Evolutionary conservation across 1,140 invertebrate species (phyloP).

Genomic region (Trinorchestia longiramus): DNA sequence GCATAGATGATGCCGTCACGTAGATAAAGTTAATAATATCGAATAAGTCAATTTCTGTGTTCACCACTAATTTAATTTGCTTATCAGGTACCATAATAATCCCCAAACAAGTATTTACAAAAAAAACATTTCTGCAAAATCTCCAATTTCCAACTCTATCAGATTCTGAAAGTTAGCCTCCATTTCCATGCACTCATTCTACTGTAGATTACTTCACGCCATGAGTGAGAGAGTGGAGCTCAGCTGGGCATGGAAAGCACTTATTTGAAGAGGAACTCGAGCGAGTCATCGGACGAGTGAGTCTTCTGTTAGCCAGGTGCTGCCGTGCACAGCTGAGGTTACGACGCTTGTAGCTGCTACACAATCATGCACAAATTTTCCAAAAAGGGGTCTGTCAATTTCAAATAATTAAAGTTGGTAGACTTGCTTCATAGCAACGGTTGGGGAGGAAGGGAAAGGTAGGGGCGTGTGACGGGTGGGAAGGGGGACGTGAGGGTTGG

Average conservation of each 20-base stretch:
- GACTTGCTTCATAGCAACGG: too few relatives aligned
- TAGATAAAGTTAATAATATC: too few relatives aligned
- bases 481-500: too few relatives aligned
- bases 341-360: too few relatives aligned
- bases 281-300: background rate
- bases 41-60: too few relatives aligned
- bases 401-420: too few relatives aligned
- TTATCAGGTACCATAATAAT: background rate
- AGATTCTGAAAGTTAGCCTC: background rate
- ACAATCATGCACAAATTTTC: too few relatives aligned
- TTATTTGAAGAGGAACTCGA: background rate
- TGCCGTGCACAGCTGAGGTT: too few relatives aligned
- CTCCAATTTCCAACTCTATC: background rate
- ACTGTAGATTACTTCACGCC: background rate
- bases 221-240: background rate
- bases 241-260: background rate
- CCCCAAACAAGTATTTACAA: background rate
- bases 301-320: background rate
- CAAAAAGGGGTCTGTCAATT: too few relatives aligned
- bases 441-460: too few relatives aligned
- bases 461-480: too few relatives aligned
- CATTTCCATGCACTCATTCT: background rate
- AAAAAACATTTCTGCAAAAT: background rate
- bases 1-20: too few relatives aligned
- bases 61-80: background rate